Evolutionary conservation across 2,888 invertebrate genomes (phyloP).

Genomic region (Eupithecia vulgata): DNA sequence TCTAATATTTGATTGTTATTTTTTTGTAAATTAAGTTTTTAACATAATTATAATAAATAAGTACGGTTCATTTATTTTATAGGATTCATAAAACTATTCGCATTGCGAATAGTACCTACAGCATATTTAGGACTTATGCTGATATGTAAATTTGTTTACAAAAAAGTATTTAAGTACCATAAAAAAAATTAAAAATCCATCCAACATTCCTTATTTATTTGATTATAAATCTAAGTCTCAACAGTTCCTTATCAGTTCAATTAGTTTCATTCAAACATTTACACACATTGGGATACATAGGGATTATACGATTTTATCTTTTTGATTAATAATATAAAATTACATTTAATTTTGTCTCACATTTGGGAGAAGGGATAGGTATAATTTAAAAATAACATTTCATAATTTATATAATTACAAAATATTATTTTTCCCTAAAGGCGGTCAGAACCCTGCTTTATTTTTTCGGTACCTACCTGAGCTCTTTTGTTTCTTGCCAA

Average conservation of each 20-base stretch:
- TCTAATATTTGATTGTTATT: too few species aligned
- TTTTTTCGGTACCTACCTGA: background rate
- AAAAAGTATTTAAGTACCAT: background rate
- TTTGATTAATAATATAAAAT: too few species aligned
- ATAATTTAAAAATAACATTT: background rate
- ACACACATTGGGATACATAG: too few species aligned
- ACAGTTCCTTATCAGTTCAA: background rate
- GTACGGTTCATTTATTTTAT: background rate
- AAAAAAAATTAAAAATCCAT: background rate
- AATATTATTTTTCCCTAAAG: background rate
- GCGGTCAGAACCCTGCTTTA: background rate
- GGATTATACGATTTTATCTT: too few species aligned
- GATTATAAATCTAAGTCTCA: background rate
- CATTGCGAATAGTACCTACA: background rate
- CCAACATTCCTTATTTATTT: background rate
- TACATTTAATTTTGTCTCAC: background rate
- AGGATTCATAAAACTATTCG: conserved; percentile 6
- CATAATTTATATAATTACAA: background rate
- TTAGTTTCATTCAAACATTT: too few species aligned
- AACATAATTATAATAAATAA: conserved; percentile 3
- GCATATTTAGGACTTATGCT: conserved; percentile 8
- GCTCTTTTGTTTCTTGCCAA: too few species aligned
- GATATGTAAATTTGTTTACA: background rate
- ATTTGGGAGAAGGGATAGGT: background rate
- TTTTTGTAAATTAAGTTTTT: too few species aligned